Evolutionary conservation across 2,797 vertebrate genomes (phyloP).

Genomic region (Steatocranus sp.): DNA sequence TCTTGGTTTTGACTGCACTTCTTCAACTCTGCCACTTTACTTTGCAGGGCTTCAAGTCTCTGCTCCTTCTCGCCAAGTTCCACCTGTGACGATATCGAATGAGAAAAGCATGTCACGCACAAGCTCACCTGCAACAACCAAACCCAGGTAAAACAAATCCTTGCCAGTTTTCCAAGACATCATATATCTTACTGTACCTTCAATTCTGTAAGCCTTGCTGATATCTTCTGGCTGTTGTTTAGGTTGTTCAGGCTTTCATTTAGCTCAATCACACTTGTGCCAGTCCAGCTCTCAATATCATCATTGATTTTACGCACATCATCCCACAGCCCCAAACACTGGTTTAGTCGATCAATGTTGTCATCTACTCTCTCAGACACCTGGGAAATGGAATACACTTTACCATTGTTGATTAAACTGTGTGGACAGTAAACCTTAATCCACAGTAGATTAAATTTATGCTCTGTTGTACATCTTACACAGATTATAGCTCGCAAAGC

Average conservation of each 20-base stretch:
- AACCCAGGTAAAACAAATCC: not conserved
- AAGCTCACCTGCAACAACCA: not conserved
- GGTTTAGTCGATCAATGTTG: slow-evolving; percentile 81
- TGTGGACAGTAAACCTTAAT: not conserved
- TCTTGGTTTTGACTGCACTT: slow-evolving; percentile 79
- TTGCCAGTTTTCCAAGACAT: not conserved
- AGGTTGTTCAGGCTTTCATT: slow-evolving; percentile 84
- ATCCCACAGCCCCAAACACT: slow-evolving; percentile 82
- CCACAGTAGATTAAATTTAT: not conserved
- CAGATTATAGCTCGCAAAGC: not conserved
- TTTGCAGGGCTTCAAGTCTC: slow-evolving; percentile 80
- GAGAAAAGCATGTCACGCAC: not conserved
- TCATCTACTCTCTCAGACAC: slow-evolving; percentile 88
- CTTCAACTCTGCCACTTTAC: slow-evolving; percentile 86
- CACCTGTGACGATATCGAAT: slow-evolving; percentile 65
- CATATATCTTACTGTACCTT: slow-evolving; percentile 71
- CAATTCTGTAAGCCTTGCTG: slow-evolving; percentile 78
- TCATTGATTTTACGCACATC: slow-evolving; percentile 82
- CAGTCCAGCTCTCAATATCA: slow-evolving; percentile 88
- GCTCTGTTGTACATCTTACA: not conserved
- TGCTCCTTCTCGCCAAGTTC: slow-evolving; percentile 82
- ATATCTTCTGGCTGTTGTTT: slow-evolving; percentile 80
- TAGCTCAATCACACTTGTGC: slow-evolving; percentile 77
- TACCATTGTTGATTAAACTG: not conserved
- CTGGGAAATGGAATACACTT: slow-evolving; percentile 58